These are phyloP conservation scores for Cyclophora punctaria DNA, from an alignment of 2,888 invertebrate species.

Conservation along the genomic window DNA sequence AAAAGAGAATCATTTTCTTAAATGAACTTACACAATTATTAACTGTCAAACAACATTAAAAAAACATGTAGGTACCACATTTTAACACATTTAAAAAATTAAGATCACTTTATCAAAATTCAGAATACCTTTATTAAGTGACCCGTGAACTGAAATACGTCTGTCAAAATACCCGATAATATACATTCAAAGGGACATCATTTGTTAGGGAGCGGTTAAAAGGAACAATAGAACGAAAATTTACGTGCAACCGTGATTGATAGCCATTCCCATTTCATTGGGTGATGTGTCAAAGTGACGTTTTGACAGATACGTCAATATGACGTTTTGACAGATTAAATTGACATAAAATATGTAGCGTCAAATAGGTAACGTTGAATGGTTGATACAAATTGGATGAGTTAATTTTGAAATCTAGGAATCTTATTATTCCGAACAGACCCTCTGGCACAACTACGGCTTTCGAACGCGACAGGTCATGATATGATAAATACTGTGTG, in stretches of 20 bases:
- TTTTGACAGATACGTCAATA: slow-evolving; percentile 30
- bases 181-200: slow-evolving; percentile 36
- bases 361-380: slow-evolving; percentile 7
- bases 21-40: too few relatives aligned
- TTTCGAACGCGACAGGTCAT: too few relatives aligned
- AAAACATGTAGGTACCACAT: neutral
- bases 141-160: slow-evolving; percentile 37
- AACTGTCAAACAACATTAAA: neutral
- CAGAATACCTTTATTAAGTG: slow-evolving; percentile 14
- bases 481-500: too few relatives aligned
- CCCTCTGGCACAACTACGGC: too few relatives aligned
- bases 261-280: slow-evolving; percentile 44
- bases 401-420: too few relatives aligned
- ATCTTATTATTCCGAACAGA: too few relatives aligned
- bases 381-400: neutral
- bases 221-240: slow-evolving; percentile 66
- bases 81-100: slow-evolving; percentile 7
- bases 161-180: slow-evolving; percentile 41
- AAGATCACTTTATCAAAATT: slow-evolving; percentile 24
- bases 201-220: slow-evolving; percentile 48
- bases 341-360: slow-evolving; percentile 1
- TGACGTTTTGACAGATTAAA: slow-evolving; percentile 43
- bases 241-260: slow-evolving; percentile 58
- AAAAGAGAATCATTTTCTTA: too few relatives aligned
- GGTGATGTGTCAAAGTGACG: slow-evolving; percentile 50